These are phyloP conservation scores for Melanogrammus aeglefinus DNA, from an alignment of 2,797 vertebrate species.

Conservation along the genomic window DNA sequence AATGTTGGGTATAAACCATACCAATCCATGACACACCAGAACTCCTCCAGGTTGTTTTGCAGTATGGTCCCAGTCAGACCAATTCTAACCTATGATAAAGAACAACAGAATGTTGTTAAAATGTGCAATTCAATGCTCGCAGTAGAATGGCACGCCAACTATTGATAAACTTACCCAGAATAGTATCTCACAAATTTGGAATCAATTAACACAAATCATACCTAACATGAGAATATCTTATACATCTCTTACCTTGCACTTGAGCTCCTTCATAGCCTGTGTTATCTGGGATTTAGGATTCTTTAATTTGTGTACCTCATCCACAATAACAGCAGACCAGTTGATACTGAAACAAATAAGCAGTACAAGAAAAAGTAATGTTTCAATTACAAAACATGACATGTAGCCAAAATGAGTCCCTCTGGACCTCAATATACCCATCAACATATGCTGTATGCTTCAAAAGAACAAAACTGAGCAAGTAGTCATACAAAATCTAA, in stretches of 20 bases:
- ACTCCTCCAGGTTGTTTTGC: constrained; percentile 94
- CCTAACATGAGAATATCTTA: constrained; percentile 25
- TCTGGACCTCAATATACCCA: neutral
- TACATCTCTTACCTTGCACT: constrained; percentile 74
- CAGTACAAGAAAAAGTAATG: neutral
- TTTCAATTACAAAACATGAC: neutral
- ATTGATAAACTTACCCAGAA: neutral
- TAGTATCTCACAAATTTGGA: neutral
- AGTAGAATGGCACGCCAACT: neutral
- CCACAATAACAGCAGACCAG: constrained; percentile 92
- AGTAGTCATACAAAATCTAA: neutral
- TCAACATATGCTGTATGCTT: neutral
- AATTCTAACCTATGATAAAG: constrained; percentile 72
- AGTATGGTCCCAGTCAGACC: constrained; percentile 95
- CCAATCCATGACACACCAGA: constrained; percentile 99
- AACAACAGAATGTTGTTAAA: too few relatives aligned
- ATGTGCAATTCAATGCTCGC: neutral
- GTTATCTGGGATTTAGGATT: constrained; percentile 92
- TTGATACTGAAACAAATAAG: constrained; percentile 72
- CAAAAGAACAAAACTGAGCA: neutral
- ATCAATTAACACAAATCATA: neutral
- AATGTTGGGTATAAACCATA: constrained; percentile 53
- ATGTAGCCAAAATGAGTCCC: neutral
- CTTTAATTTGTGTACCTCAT: constrained; percentile 95
- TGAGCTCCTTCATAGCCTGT: constrained; percentile 87